phyloP scores from a whole-genome alignment of 2,888 invertebrate genomes.

The Clivina fossor region DNA sequence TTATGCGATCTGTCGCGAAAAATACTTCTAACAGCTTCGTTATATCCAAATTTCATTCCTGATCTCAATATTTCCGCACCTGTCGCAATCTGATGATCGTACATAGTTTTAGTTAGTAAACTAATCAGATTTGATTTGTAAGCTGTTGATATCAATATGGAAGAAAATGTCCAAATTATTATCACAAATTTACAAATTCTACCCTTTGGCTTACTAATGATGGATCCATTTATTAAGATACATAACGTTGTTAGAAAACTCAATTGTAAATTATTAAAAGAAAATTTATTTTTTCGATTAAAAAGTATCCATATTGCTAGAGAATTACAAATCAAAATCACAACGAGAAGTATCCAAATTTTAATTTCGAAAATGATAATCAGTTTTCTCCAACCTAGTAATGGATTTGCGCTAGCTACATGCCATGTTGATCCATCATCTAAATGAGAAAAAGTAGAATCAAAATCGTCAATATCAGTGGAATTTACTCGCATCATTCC shows the following conservation, averaged over 20 bases:
- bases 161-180: conserved; percentile 57
- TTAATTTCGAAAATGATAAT: conserved; percentile 53
- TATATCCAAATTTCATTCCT: conserved; percentile 54
- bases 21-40: conserved; percentile 19
- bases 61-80: conserved; percentile 56
- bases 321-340: conserved; percentile 45
- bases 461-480: conserved; percentile 60
- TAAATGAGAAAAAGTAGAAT: conserved; percentile 57
- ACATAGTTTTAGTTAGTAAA: conserved; percentile 58
- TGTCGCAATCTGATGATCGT: conserved; percentile 58
- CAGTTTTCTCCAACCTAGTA: conserved; percentile 58
- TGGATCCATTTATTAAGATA: conserved; percentile 55
- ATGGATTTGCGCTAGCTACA: conserved; percentile 54
- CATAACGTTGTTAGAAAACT: conserved; percentile 33
- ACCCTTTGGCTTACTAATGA: conserved; percentile 56
- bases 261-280: conserved; percentile 12
- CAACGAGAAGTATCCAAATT: conserved; percentile 56
- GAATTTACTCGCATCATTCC: conserved; percentile 63
- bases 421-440: conserved; percentile 61
- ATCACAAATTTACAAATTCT: conserved; percentile 58
- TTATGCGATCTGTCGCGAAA: conserved; percentile 17
- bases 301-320: conserved; percentile 32
- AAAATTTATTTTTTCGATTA: conserved; percentile 14
- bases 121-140: conserved; percentile 62
- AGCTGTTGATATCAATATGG: conserved; percentile 56